Conservation (phyloP, 1,140 invertebrate species). For the Dufourea novaeangliae region DNA sequence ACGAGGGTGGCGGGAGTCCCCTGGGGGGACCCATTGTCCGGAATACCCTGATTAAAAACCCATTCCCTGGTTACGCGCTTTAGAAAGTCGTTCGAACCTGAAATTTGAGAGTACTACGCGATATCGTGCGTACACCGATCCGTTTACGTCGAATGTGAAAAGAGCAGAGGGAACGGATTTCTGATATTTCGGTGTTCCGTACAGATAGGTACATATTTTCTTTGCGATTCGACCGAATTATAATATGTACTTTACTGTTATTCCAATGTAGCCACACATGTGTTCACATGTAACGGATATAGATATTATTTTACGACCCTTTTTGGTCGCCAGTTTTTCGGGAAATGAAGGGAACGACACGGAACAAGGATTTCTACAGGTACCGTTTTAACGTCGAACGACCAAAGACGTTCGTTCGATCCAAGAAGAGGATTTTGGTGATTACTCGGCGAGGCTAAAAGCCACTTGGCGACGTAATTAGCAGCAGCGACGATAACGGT, state of each 20-base stretch:
- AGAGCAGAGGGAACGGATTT: neutral
- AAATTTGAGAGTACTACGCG: slow-evolving; percentile 57
- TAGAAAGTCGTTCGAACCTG: slow-evolving; percentile 65
- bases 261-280: no score
- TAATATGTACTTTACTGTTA: no score
- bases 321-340: no score
- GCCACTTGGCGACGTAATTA: slow-evolving; percentile 41
- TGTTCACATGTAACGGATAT: no score
- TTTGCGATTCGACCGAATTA: no score
- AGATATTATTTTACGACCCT: no score
- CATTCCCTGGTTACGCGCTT: slow-evolving; percentile 73
- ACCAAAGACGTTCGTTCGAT: neutral
- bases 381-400: no score
- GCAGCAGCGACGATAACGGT: slow-evolving; percentile 29
- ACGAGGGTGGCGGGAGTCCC: slow-evolving; percentile 75
- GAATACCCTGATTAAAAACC: slow-evolving; percentile 80
- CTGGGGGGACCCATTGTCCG: slow-evolving; percentile 77
- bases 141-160: slow-evolving; percentile 17
- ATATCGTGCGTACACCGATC: slow-evolving; percentile 48
- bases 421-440: slow-evolving; percentile 21
- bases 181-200: neutral
- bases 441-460: slow-evolving; percentile 25
- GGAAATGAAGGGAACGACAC: no score
- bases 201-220: no score
- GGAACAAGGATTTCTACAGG: no score